Evolutionary conservation across 2,888 invertebrate species (phyloP).

Genomic region (Drosophila neotestacea): DNA sequence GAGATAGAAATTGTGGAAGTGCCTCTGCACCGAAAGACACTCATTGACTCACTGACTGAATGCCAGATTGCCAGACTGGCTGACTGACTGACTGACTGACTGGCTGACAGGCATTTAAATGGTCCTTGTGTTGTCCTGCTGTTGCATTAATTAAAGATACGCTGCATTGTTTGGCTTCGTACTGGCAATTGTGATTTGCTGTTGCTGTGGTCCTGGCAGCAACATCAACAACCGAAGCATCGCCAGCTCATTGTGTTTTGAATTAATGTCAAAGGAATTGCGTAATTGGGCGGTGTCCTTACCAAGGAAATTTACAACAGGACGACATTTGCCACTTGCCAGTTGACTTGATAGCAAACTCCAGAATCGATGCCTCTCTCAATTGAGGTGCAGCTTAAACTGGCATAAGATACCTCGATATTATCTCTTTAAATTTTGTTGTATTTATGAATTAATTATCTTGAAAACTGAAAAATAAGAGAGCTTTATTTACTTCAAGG

Average conservation of each 20-base stretch:
- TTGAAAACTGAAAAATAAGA: neutral
- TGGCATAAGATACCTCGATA: neutral
- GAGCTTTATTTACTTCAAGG: no score
- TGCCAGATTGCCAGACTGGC: conserved; percentile 12
- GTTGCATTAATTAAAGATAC: conserved; percentile 70
- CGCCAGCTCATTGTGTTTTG: conserved; percentile 52
- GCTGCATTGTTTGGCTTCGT: conserved; percentile 51
- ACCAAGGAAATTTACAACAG: conserved; percentile 42
- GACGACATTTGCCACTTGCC: conserved; percentile 36
- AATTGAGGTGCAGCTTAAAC: no score
- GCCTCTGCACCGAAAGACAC: conserved; percentile 24
- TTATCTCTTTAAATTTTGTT: no score
- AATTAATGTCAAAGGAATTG: conserved; percentile 64
- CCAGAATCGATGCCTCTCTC: neutral
- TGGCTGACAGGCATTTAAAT: conserved; percentile 56
- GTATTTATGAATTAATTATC: neutral
- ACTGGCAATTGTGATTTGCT: conserved; percentile 28
- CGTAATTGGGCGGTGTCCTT: conserved; percentile 53
- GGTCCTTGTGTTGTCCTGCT: conserved; percentile 41
- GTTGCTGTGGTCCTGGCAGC: conserved; percentile 26
- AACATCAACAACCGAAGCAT: conserved; percentile 3
- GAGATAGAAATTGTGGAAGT: conserved; percentile 20
- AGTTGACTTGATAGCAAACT: neutral
- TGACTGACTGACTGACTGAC: conserved; percentile 15
- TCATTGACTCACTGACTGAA: conserved; percentile 22